A percentile compares a stretch with the other conserved stretches of the same genome.
Conservation (phyloP, 2,888 invertebrate species). For the Fabriciana adippe region DNA sequence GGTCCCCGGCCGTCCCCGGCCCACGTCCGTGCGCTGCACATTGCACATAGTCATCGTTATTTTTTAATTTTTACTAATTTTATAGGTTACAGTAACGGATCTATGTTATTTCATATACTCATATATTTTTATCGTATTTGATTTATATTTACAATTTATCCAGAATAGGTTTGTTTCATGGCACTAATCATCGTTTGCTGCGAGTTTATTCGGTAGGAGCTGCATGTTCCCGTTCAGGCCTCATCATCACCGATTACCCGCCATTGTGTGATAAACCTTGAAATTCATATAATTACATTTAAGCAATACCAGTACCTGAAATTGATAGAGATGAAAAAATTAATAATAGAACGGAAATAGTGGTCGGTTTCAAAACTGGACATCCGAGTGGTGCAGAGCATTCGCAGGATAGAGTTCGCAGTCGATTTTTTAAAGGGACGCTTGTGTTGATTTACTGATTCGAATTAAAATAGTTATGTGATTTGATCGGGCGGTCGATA, state of each 20-base stretch:
- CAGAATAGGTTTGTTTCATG: slow-evolving; percentile 5
- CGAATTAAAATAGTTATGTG: slow-evolving; percentile 33
- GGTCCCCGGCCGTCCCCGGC: slow-evolving; percentile 12
- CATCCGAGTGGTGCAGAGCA: slow-evolving; percentile 33
- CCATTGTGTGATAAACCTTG: slow-evolving; percentile 56
- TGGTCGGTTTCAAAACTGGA: slow-evolving; percentile 55
- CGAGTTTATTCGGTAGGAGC: not conserved
- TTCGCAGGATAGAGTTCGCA: slow-evolving; percentile 38
- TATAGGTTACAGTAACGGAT: not conserved
- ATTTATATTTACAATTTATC: slow-evolving; percentile 13
- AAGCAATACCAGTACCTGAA: slow-evolving; percentile 81
- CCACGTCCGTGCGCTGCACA: too few relatives aligned
- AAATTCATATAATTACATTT: slow-evolving; percentile 71
- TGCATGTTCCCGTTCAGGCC: slow-evolving; percentile 44
- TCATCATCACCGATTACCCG: slow-evolving; percentile 51
- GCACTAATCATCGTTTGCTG: slow-evolving; percentile 1
- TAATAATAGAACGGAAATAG: slow-evolving; percentile 68
- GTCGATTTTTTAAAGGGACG: slow-evolving; percentile 29
- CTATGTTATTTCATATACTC: slow-evolving; percentile 8
- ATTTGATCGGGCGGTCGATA: slow-evolving; percentile 38
- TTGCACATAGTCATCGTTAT: slow-evolving; percentile 25
- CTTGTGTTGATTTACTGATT: slow-evolving; percentile 35
- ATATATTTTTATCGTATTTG: slow-evolving; percentile 6
- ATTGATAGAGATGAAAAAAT: slow-evolving; percentile 54
- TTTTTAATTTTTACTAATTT: slow-evolving; percentile 3